Evolutionary conservation across 2,888 invertebrate genomes (phyloP).

Genomic region (Acleris sparsana): DNA sequence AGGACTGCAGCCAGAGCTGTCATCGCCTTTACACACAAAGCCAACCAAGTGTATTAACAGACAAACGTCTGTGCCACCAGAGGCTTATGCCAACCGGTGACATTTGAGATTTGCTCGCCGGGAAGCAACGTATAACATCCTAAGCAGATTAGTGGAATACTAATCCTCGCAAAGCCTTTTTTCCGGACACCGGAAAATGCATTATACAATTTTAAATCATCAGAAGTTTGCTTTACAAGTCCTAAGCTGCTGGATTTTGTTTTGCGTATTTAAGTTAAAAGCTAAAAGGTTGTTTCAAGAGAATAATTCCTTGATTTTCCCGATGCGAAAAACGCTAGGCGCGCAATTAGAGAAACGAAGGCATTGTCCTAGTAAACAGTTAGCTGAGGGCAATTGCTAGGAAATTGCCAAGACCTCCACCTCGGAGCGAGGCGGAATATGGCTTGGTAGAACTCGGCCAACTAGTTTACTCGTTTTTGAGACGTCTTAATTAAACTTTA

Average conservation of each 20-base stretch:
- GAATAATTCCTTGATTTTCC: slow-evolving; percentile 24
- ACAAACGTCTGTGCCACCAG: not conserved
- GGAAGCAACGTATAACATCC: slow-evolving; percentile 36
- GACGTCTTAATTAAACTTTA: slow-evolving; percentile 31
- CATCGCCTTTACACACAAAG: slow-evolving; percentile 25
- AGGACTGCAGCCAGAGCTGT: not conserved
- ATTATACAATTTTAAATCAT: slow-evolving; percentile 9
- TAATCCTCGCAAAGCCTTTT: slow-evolving; percentile 30
- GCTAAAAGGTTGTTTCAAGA: not conserved
- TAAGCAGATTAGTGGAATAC: slow-evolving; percentile 42
- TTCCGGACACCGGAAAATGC: slow-evolving; percentile 20
- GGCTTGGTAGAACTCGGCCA: slow-evolving; percentile 15
- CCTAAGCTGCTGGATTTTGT: not conserved
- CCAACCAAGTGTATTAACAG: slow-evolving; percentile 23
- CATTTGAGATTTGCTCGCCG: slow-evolving; percentile 36
- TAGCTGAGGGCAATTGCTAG: slow-evolving; percentile 34
- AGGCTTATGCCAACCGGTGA: slow-evolving; percentile 21
- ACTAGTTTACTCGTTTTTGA: slow-evolving; percentile 27
- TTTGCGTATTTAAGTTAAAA: not conserved
- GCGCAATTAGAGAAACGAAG: slow-evolving; percentile 19
- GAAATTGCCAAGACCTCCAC: slow-evolving; percentile 29
- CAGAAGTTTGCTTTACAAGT: not conserved
- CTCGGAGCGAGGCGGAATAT: slow-evolving; percentile 7
- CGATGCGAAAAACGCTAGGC: slow-evolving; percentile 12
- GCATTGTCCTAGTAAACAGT: slow-evolving; percentile 33